Percentiles rank a stretch among this genome's conserved stretches.
Evolutionary conservation across 2,113 vertebrate species (phyloP).

Genomic region (Jaculus jaculus): DNA sequence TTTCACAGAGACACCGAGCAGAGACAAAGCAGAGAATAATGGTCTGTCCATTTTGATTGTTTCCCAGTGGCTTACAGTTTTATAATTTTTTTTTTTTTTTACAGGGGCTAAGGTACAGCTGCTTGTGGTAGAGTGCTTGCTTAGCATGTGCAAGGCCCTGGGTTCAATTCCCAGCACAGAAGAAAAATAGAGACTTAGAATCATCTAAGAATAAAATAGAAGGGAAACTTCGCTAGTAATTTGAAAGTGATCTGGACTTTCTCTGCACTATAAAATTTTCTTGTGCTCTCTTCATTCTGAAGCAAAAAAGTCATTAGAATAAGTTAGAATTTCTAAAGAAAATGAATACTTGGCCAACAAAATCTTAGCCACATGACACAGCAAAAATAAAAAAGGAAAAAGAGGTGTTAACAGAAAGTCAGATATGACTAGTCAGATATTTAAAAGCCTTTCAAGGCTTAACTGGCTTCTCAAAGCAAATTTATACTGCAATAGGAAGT

Average conservation of each 20-base stretch:
- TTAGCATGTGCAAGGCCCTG: not conserved
- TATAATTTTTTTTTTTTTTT: slow-evolving; percentile 75
- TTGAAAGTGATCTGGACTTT: slow-evolving; percentile 72
- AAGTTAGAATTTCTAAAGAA: slow-evolving; percentile 73
- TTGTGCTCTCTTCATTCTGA: slow-evolving; percentile 79
- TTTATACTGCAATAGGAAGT: slow-evolving; percentile 83
- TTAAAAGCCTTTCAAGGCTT: slow-evolving; percentile 82
- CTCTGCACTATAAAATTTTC: slow-evolving; percentile 69
- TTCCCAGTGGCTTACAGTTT: slow-evolving; percentile 74
- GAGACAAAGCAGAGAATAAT: slow-evolving; percentile 83
- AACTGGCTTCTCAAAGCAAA: slow-evolving; percentile 82
- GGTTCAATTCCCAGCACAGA: not conserved
- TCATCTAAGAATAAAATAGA: slow-evolving; percentile 49
- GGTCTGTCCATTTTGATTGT: slow-evolving; percentile 80
- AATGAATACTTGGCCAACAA: slow-evolving; percentile 79
- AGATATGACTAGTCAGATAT: slow-evolving; percentile 75
- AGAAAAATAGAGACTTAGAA: slow-evolving; percentile 63
- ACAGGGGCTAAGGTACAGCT: slow-evolving; percentile 2
- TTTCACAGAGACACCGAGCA: slow-evolving; percentile 82
- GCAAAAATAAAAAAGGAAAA: slow-evolving; percentile 64
- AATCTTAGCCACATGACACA: slow-evolving; percentile 73
- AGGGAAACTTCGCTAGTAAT: slow-evolving; percentile 59
- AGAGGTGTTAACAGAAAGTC: slow-evolving; percentile 49
- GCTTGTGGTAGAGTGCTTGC: not conserved
- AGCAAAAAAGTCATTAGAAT: slow-evolving; percentile 78